phyloP scores from a whole-genome alignment of 2,113 vertebrate genomes.

The Antennarius striatus region DNA sequence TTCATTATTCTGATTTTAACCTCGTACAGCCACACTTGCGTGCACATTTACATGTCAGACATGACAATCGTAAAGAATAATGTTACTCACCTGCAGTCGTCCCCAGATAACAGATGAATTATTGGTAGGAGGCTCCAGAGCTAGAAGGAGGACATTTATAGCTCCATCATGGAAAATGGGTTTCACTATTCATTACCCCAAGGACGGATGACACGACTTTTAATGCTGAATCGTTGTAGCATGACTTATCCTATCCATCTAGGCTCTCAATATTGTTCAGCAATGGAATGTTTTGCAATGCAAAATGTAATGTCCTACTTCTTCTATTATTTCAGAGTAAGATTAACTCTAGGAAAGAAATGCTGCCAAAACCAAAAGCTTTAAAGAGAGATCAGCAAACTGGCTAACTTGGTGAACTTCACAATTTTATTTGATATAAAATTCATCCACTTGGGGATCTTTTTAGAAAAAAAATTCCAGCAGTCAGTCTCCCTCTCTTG shows the following conservation, averaged over 20 bases:
- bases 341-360: not conserved
- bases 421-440: too few relatives aligned
- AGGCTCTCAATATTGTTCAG: slow-evolving; percentile 18
- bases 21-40: too few relatives aligned
- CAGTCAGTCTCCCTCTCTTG: too few relatives aligned
- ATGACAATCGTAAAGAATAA: not conserved
- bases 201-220: slow-evolving; percentile 79
- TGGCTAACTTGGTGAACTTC: too few relatives aligned
- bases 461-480: too few relatives aligned
- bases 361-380: not conserved
- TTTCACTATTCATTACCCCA: slow-evolving; percentile 82
- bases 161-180: slow-evolving; percentile 82
- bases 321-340: not conserved
- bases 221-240: slow-evolving; percentile 76
- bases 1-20: too few relatives aligned
- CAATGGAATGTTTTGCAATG: slow-evolving; percentile 11
- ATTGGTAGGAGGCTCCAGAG: slow-evolving; percentile 17
- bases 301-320: slow-evolving; percentile 32
- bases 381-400: too few relatives aligned
- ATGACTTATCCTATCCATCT: slow-evolving; percentile 56
- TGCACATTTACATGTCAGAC: too few relatives aligned
- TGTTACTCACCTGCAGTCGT: slow-evolving; percentile 23
- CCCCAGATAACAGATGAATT: slow-evolving; percentile 35
- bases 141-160: slow-evolving; percentile 77
- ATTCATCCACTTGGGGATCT: too few relatives aligned